Evolutionary conservation across 1,140 invertebrate species (phyloP).

Genomic region (Maniola jurtina): DNA sequence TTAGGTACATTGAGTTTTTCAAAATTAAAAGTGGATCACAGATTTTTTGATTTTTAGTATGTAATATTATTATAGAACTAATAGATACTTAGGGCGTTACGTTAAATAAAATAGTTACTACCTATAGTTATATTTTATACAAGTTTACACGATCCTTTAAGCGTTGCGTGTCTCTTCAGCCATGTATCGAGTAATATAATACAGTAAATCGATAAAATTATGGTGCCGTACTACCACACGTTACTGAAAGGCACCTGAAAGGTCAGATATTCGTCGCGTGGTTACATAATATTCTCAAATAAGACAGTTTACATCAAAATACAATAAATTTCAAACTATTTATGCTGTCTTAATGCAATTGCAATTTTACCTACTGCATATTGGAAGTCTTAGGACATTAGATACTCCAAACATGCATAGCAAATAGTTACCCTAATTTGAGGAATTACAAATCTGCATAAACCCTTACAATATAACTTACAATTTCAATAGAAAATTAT

Average conservation of each 20-base stretch:
- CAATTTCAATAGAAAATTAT: background rate
- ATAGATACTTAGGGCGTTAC: no score
- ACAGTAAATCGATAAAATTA: constrained; percentile 38
- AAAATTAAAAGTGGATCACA: no score
- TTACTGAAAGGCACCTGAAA: constrained; percentile 28
- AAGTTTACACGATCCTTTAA: background rate
- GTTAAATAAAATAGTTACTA: no score
- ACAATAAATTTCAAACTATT: constrained; percentile 13
- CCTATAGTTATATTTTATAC: background rate
- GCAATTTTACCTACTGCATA: background rate
- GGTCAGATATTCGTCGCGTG: constrained; percentile 26
- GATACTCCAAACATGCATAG: background rate
- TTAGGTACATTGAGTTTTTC: no score
- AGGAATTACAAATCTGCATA: background rate
- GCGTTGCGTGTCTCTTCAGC: constrained; percentile 25
- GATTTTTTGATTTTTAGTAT: no score
- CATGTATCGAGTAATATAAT: constrained; percentile 22
- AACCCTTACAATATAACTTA: background rate
- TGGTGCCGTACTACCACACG: constrained; percentile 32
- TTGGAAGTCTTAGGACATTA: background rate
- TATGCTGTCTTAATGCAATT: constrained; percentile 19
- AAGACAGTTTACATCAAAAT: constrained; percentile 25
- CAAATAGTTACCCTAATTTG: background rate
- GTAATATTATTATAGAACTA: no score
- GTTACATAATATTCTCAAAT: constrained; percentile 29